Percentiles rank a stretch among this genome's conserved stretches.
phyloP scores from a whole-genome alignment of 2,888 invertebrate genomes.

The Megamerina dolium region DNA sequence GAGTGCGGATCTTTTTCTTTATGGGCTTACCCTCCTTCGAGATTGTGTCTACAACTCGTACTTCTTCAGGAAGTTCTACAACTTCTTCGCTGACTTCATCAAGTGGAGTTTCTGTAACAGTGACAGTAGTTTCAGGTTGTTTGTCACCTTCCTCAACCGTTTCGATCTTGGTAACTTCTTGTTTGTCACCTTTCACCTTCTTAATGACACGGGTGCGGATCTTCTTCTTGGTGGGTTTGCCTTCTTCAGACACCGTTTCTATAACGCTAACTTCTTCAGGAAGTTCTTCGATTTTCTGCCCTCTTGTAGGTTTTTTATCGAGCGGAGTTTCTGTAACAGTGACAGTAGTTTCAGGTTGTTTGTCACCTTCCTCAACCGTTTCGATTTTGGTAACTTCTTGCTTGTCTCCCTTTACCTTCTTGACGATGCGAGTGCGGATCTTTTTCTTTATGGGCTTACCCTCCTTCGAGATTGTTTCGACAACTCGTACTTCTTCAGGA shows the following conservation, averaged over 20 bases:
- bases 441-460: too few species aligned
- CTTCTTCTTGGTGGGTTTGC: conserved; percentile 26
- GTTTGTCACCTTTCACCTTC: conserved; percentile 41
- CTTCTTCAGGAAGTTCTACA: conserved; percentile 20
- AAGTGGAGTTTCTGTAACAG: conserved; percentile 26
- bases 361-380: conserved; percentile 14
- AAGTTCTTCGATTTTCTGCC: conserved; percentile 9
- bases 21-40: conserved; percentile 27
- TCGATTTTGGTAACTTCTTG: too few species aligned
- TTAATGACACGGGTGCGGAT: conserved; percentile 43
- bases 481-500: too few species aligned
- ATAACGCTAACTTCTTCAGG: conserved; percentile 25
- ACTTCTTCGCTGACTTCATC: conserved; percentile 21
- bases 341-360: conserved; percentile 25
- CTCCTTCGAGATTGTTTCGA: too few species aligned
- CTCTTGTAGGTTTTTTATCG: conserved; percentile 3
- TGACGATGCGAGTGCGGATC: too few species aligned
- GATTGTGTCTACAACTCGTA: conserved; percentile 35
- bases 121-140: conserved; percentile 37
- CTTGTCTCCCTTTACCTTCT: too few species aligned
- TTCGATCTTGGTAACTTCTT: conserved; percentile 46
- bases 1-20: conserved; percentile 39
- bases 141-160: conserved; percentile 34
- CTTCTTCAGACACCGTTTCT: conserved; percentile 27
- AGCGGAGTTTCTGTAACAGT: too few species aligned